A percentile compares a stretch with the other conserved stretches of the same genome.
Conservation (phyloP, 2,888 invertebrate genomes). For the Amiota communis region DNA sequence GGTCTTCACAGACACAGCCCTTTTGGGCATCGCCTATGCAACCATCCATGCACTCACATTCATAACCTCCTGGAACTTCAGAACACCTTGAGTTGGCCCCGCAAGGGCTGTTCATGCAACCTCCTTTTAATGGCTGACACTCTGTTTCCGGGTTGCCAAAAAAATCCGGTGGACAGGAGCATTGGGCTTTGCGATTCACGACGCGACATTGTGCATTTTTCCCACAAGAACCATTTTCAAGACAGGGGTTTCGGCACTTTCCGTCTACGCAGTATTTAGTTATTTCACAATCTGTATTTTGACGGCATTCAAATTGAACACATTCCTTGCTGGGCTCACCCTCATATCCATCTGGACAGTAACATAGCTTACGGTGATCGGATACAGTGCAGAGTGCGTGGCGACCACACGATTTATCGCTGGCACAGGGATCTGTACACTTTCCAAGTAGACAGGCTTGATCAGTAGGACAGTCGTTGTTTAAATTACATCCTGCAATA, state of each 20-base stretch:
- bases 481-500: constrained; percentile 84
- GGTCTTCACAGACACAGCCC: constrained; percentile 84
- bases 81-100: constrained; percentile 88
- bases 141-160: constrained; percentile 81
- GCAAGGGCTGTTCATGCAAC: constrained; percentile 87
- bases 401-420: constrained; percentile 82
- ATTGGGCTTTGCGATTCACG: constrained; percentile 82
- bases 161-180: constrained; percentile 83
- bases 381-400: constrained; percentile 86
- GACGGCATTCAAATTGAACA: constrained; percentile 83
- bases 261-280: constrained; percentile 84
- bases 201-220: constrained; percentile 89
- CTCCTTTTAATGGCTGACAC: constrained; percentile 80
- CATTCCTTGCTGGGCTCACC: constrained; percentile 87
- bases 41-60: constrained; percentile 85
- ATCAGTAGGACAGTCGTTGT: constrained; percentile 85
- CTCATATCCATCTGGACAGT: constrained; percentile 89
- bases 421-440: constrained; percentile 82
- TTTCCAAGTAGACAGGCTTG: constrained; percentile 82
- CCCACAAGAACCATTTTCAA: constrained; percentile 84
- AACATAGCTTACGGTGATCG: constrained; percentile 87
- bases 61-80: constrained; percentile 84
- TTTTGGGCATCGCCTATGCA: constrained; percentile 87
- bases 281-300: constrained; percentile 83
- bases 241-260: constrained; percentile 88